These are phyloP conservation scores for Odontamblyopus lacepedii DNA, from an alignment of 2,797 vertebrate species.

Conservation along the genomic window DNA sequence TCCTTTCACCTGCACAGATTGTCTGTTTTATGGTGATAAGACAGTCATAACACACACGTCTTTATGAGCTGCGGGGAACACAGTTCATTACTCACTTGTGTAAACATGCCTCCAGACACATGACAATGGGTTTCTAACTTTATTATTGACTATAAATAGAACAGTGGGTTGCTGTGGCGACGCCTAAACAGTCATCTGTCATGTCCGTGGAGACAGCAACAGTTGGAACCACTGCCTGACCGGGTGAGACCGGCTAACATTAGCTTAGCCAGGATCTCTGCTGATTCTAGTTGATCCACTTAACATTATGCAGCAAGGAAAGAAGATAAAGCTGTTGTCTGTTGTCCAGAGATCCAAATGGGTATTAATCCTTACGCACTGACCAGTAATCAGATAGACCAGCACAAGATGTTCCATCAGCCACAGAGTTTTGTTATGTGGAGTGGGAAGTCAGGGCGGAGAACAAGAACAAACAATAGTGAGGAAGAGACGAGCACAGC, in stretches of 20 bases:
- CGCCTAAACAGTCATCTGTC: conserved; percentile 34
- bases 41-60: conserved; percentile 21
- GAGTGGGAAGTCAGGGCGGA: conserved; percentile 11
- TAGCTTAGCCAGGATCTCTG: conserved; percentile 52
- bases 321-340: conserved; percentile 14
- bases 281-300: conserved; percentile 59
- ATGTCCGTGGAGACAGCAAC: conserved; percentile 39
- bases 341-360: conserved; percentile 20
- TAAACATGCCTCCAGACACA: conserved; percentile 37
- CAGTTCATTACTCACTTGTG: conserved; percentile 24
- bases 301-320: conserved; percentile 38
- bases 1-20: conserved; percentile 3
- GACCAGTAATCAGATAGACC: conserved; percentile 17
- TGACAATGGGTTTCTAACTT: conserved; percentile 35
- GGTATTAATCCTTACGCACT: conserved; percentile 5
- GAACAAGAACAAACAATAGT: conserved; percentile 29
- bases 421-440: background rate
- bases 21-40: conserved; percentile 6
- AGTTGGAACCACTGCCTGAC: conserved; percentile 38
- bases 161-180: conserved; percentile 52
- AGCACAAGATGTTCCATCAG: background rate
- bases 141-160: conserved; percentile 61
- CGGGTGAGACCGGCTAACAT: conserved; percentile 40
- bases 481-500: conserved; percentile 23
- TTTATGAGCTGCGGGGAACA: conserved; percentile 1